Evolutionary conservation across 64 coral and sea anemone genomes (phyloP).

Genomic region (Platygyra sinensis): DNA sequence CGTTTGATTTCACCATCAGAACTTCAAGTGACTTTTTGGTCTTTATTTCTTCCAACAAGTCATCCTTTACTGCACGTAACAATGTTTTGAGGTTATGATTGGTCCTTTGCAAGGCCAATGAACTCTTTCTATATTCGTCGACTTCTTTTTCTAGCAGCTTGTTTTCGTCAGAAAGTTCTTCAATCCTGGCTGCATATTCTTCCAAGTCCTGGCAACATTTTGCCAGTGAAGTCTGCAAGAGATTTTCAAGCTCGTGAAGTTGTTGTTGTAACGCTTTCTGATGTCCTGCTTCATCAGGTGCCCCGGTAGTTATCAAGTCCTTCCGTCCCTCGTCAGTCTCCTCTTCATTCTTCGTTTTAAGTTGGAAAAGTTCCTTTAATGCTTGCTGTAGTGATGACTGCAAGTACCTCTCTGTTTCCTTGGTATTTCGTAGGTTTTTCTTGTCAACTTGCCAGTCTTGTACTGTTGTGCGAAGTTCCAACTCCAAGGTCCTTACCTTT

Average conservation of each 20-base stretch:
- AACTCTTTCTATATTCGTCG: not conserved
- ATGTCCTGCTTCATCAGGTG: not conserved
- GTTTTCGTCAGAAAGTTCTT: slow-evolving; percentile 16
- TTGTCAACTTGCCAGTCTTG: slow-evolving; percentile 35
- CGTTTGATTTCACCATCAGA: slow-evolving; percentile 4
- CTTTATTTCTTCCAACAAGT: slow-evolving; percentile 19
- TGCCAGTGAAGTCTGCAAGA: not conserved
- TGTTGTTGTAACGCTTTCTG: not conserved
- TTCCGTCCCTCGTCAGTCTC: not conserved
- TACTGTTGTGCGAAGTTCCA: not conserved
- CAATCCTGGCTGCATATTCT: not conserved
- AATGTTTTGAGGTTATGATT: not conserved
- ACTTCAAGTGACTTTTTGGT: slow-evolving; percentile 24
- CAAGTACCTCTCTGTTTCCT: slow-evolving; percentile 8
- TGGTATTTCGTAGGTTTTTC: slow-evolving; percentile 33
- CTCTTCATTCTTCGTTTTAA: slow-evolving; percentile 2
- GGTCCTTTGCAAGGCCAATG: not conserved
- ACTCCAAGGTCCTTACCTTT: slow-evolving; percentile 19
- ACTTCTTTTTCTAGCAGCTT: not conserved
- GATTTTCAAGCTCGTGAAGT: not conserved
- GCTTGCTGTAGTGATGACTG: slow-evolving; percentile 34
- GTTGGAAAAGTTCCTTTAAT: not conserved
- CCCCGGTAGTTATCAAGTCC: too few relatives aligned
- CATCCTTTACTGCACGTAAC: slow-evolving; percentile 16
- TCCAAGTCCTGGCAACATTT: slow-evolving; percentile 1